A percentile compares a stretch with the other conserved stretches of the same genome.
phyloP scores from a whole-genome alignment of 2,113 vertebrate species.

The pig (Sus scrofa) region T2T-Sscrofa CM000828.6:40800501-40801000 shows the following conservation, averaged over 20 bases:
- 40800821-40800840: background rate
- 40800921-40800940: background rate
- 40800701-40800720: background rate
- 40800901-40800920: background rate
- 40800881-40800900: background rate
- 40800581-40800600: background rate
- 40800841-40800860: background rate
- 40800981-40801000: background rate
- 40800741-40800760: constrained; percentile 3
- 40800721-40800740: background rate
- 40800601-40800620: background rate
- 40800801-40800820: background rate
- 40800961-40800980: background rate
- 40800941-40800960: background rate
- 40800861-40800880: background rate
- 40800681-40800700: background rate
- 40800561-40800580: no score
- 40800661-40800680: background rate
- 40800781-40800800: background rate
- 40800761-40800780: background rate
- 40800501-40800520: no score
- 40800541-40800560: no score
- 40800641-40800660: background rate
- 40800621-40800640: background rate
- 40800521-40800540: no score